phyloP scores from a whole-genome alignment of 2,797 vertebrate genomes.

The Bradypodion pumilum region DNA sequence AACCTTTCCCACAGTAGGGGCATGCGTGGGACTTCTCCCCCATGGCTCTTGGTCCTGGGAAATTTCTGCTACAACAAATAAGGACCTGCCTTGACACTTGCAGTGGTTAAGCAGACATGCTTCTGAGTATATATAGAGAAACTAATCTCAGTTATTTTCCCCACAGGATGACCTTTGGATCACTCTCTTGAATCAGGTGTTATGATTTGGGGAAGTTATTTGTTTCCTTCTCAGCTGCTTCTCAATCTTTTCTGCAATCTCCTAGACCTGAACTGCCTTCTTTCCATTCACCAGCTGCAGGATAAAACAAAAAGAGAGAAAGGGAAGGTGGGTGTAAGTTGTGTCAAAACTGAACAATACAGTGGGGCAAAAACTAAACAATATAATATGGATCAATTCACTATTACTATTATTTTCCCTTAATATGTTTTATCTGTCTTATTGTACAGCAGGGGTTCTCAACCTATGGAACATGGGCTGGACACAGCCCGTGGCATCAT shows the following conservation, averaged over 20 bases:
- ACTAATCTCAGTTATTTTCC: background rate
- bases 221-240: background rate
- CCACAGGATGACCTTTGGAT: background rate
- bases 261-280: background rate
- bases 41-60: constrained; percentile 4
- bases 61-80: background rate
- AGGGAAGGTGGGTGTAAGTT: background rate
- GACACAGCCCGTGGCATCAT: too few relatives aligned
- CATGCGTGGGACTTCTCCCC: constrained; percentile 35
- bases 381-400: background rate
- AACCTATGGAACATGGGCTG: too few relatives aligned
- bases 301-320: too few relatives aligned
- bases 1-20: constrained; percentile 38
- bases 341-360: background rate
- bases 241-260: background rate
- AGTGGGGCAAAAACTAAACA: background rate
- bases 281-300: background rate
- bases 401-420: background rate
- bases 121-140: too few relatives aligned
- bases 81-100: background rate
- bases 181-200: background rate
- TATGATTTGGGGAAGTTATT: background rate
- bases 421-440: too few relatives aligned
- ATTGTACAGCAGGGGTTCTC: too few relatives aligned
- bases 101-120: background rate